Base-by-base conservation (phyloP, 2,113 vertebrate species). In the Micromys minutus region DNA sequence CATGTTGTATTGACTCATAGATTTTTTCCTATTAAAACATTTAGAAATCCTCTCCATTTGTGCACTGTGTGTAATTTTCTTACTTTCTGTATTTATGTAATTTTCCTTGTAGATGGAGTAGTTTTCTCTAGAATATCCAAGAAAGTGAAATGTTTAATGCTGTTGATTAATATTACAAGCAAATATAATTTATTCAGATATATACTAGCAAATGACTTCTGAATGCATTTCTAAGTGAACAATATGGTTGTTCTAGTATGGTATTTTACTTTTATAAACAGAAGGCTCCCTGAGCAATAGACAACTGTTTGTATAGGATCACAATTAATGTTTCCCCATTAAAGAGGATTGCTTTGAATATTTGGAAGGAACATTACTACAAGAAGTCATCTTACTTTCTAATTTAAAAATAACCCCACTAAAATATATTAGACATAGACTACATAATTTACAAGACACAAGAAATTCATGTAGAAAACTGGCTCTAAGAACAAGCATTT, bases 311-410 rank as follows among this genome's bases (percentile, higher is more conserved):
- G 76, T 95, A 61, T 88, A 92, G 65, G 71, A 93, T 47, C 52
- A 16, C 85, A 96, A 95, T 90, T 96, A 96, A 96, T 96, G 75
- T 71, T 72, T 57, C 7, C 39, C 31, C 65, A 95, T 94, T 97
- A 93, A 88, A 94, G 89, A 81, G 5, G 11, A 90, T 47, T 88
- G 4, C 42, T 97, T 94, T 90, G 47, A 67, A 93, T 84, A 86
- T 45, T 79, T 91, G 45, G 45, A 45, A 52, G 47, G 84, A 87
- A 52, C 34, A 92, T 83, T 91, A 93, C 67, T 26, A 67, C 21
- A 88, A 65, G 8, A 36, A 80, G 42, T 74, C 71, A 89, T 89
- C 89, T 86, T 91, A 81, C 12, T 71, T 93, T 87, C 67, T 83
- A 50, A 95, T 89, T 96, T 95, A 75, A 93, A 96, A 65, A 13